Evolutionary conservation across 2,888 invertebrate genomes (phyloP), one percentile per base, ranked within the genome.

Genomic region (Petrophora chlorosata): DNA sequence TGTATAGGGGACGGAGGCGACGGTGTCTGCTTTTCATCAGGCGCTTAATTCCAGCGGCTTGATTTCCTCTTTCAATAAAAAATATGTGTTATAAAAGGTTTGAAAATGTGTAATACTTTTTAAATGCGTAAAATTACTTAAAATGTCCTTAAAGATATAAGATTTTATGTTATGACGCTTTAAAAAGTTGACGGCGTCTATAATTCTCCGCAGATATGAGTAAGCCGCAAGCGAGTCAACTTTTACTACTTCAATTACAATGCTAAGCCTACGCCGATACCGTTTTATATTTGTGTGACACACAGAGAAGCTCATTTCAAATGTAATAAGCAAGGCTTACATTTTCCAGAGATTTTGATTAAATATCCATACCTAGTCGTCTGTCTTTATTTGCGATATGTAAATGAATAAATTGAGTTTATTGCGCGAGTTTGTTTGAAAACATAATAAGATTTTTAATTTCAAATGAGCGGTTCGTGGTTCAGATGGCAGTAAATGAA

Each of bases 371-470:
- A 36, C 32, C 52, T n/a, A n/a, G n/a, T n/a, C 60, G 59, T 57
- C 54, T 65, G 53, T 64, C 63, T 65, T 59, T 61, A 60, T 67
- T 63, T 63, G 49, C 12, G 36, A 42, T 61, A 64, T 56, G 44
- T 58, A 61, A 63, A 67, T 67, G 53, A 67, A 66, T 67, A 71
- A 67, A 67, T 70, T 67, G 53, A 51, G 54, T 48, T 49, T 55
- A 60, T 52, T 61, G 53, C 59, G 56, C 59, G 63, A 45, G 65
- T 59, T 69, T 70, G 65, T 71, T 70, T 67, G 59, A 56, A 61
- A 65, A 62, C 64, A 70, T 72, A 70, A 76, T 67, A 74, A 71
- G 67, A 65, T 67, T 76, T 76, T 72, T 65, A 73, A 71, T 69
- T 73, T 71, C 66, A 70, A 76, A 76, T 71, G 69, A 71, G 60